Base-by-base conservation (phyloP, 1,140 invertebrate species). In the Orius laevigatus region DNA sequence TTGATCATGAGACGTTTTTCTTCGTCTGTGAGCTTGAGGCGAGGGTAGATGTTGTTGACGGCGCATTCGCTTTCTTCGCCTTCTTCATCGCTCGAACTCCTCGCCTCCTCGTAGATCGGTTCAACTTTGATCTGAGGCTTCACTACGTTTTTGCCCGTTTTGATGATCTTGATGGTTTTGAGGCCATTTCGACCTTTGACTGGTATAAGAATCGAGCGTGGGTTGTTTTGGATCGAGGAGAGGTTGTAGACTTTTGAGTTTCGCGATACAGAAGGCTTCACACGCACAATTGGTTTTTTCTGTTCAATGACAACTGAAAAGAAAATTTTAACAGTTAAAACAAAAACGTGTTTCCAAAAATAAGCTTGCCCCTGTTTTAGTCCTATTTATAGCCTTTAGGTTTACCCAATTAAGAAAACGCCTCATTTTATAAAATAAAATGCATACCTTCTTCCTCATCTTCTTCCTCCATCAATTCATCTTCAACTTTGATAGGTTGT, bases 1-100 rank as follows among this genome's bases (percentile, higher is more conserved):
- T 77, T 89, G 66, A 64, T 70, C 44, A 92, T 64, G 11, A 93
- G 63, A 16, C 83, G 72, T 53, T 83, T 79, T 61, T 94, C 89
- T 65, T 93, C 89, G 31, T 79, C 74, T 50, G 58, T 55, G 12
- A 59, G 51, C 12, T 53, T 51, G 19, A 59, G 45, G 0, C 56
- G 49, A 4, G 57, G 57, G 39, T 59, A 59, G 3, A 45, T 32
- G 25, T 33, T 45, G 15, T 51, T 20, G 2, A 52, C 52, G 41
- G 54, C 51, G 0, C 34, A 43, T 25, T 58, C 57, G 16, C 48
- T 50, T 40, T 55, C 57, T 44, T 52, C 51, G 42, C 48, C 51
- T 33, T 52, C 50, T 39, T 54, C 38, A 43, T 55, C 53, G 50
- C 51, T 48, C 36, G 58, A 45, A 44, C 46, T 33, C 40, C 50